Base-by-base conservation (phyloP, 2,113 vertebrate genomes). In the Calidris pugnax region DNA sequence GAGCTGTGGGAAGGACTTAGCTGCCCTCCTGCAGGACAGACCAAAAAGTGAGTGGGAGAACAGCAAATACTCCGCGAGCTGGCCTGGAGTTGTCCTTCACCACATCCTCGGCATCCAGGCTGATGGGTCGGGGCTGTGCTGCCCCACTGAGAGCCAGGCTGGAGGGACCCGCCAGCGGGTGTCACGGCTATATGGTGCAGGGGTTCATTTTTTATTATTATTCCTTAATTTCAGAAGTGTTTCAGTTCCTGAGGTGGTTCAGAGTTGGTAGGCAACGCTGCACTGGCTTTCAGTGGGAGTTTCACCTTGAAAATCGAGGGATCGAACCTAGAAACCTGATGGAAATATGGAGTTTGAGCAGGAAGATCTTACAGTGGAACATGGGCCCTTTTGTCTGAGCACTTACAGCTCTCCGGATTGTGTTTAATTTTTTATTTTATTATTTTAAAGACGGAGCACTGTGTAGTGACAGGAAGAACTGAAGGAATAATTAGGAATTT, bases 401-500 rank as follows among this genome's bases (percentile, higher is more conserved):
- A 12, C 41, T 89, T 75, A 43, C 48, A 76, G 30, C 48, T 62
- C 24, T 73, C 26, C 14, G 26, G 50, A 37, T 37, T 63, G 45
- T 62, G 39, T 79, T 75, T 68, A 50, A 35, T 63, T 85, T 84
- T 74, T 79, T 53, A 45, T 57, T 71, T 39, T 51, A n/a, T 50
- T 67, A 37, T 85, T 91, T 92, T 71, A 55, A 85, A 84, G 48
- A 51, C 21, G 16, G 69, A 94, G 23, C 7, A 5, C 59, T 67
- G 21, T 63, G 59, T 86, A 63, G 43, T 95, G 85, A 90, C 67
- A 80, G 79, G 37, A 92, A 47, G 64, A 93, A 59, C 59, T 74
- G 66, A 83, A 74, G 32, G 26, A 81, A 68, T 77, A 84, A 93
- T 53, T 96, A 64, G 71, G 64, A 84, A 51, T 86, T 92, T 78